Evolutionary conservation across 1,140 invertebrate genomes (phyloP).

Genomic region (Brachionus rotundiformis): DNA sequence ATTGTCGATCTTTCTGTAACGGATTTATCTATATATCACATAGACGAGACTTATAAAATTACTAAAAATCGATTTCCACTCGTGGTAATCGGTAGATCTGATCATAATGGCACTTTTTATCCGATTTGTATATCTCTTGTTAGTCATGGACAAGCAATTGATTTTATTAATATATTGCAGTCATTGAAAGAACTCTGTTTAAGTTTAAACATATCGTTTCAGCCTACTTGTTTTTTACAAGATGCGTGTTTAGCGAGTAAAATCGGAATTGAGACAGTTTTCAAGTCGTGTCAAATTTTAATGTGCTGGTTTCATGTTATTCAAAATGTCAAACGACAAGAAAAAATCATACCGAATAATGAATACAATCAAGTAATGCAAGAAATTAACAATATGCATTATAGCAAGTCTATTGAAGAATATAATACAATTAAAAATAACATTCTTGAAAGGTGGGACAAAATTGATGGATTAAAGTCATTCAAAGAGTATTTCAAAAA

Average conservation of each 20-base stretch:
- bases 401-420: background rate
- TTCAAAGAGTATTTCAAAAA: background rate
- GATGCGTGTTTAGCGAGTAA: constrained; percentile 9
- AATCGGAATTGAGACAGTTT: constrained; percentile 5
- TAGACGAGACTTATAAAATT: constrained; percentile 25
- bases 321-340: background rate
- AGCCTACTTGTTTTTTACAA: constrained; percentile 19
- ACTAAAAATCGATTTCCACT: constrained; percentile 2
- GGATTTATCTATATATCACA: background rate
- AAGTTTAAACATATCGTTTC: constrained; percentile 36
- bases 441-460: too few relatives aligned
- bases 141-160: constrained; percentile 14
- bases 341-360: background rate
- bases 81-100: constrained; percentile 30
- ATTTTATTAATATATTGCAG: constrained; percentile 24
- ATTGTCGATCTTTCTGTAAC: background rate
- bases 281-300: background rate
- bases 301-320: constrained; percentile 31
- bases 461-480: background rate
- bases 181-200: constrained; percentile 29
- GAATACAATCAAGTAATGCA: constrained; percentile 5
- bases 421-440: background rate
- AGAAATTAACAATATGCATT: constrained; percentile 11
- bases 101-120: constrained; percentile 39
- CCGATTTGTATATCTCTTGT: constrained; percentile 30